A percentile compares a stretch with the other conserved stretches of the same genome.
These are phyloP conservation scores for Agapetus fuscipes DNA, from an alignment of 2,888 invertebrate genomes.

Conservation along the genomic window DNA sequence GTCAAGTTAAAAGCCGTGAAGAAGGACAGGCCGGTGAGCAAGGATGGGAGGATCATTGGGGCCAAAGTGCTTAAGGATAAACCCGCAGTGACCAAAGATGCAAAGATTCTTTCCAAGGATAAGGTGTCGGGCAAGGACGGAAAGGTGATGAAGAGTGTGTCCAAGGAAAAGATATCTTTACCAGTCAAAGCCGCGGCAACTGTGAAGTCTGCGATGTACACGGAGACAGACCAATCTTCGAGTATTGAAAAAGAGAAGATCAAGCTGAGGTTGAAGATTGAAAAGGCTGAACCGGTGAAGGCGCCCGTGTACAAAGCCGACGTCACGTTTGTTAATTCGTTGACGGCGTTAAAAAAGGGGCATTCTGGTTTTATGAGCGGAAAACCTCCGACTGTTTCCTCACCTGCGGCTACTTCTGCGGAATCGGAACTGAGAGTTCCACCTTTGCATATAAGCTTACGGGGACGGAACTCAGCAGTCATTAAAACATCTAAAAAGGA, in stretches of 20 bases:
- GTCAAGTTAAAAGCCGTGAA: slow-evolving; percentile 15
- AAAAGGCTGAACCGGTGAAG: slow-evolving; percentile 71
- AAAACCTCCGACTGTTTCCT: slow-evolving; percentile 10
- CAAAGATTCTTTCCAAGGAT: slow-evolving; percentile 29
- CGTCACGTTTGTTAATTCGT: slow-evolving; percentile 58
- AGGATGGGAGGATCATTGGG: slow-evolving; percentile 27
- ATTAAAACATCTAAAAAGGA: slow-evolving; percentile 69
- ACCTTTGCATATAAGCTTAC: slow-evolving; percentile 77
- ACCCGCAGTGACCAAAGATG: slow-evolving; percentile 35
- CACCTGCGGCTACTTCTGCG: slow-evolving; percentile 14
- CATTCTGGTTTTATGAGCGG: too few relatives aligned
- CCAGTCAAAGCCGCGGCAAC: slow-evolving; percentile 20
- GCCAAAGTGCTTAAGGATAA: slow-evolving; percentile 32
- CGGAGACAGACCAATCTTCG: slow-evolving; percentile 34
- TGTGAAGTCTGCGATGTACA: slow-evolving; percentile 24
- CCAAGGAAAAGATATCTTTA: slow-evolving; percentile 3
- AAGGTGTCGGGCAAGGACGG: slow-evolving; percentile 30
- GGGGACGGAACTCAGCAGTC: slow-evolving; percentile 77
- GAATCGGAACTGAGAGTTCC: slow-evolving; percentile 67
- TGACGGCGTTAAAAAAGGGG: slow-evolving; percentile 31
- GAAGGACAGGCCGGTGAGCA: slow-evolving; percentile 27
- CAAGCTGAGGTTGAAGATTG: slow-evolving; percentile 71
- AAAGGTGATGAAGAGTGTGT: slow-evolving; percentile 9
- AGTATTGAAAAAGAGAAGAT: slow-evolving; percentile 58
- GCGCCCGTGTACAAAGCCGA: slow-evolving; percentile 73